A percentile compares a stretch with the other conserved stretches of the same genome.
Conservation (phyloP, 2,888 invertebrate genomes). For the Timema podura region DNA sequence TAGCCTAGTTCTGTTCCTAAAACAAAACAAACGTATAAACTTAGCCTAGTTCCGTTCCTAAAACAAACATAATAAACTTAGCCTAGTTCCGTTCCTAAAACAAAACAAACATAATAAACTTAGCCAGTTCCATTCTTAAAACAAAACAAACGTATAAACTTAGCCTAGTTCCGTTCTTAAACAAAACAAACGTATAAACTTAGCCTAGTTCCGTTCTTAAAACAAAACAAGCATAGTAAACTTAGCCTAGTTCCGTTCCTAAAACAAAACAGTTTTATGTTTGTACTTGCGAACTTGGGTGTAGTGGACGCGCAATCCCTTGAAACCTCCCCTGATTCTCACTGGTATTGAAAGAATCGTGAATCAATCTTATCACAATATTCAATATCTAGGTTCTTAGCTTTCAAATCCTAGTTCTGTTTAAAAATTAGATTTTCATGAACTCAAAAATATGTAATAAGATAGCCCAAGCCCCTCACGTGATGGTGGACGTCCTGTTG, state of each 20-base stretch:
- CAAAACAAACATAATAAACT: background rate
- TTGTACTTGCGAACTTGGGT: no score
- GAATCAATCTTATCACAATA: no score
- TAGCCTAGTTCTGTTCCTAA: slow-evolving; percentile 57
- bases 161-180: background rate
- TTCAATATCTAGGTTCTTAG: no score
- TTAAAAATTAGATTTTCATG: no score
- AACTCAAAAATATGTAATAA: no score
- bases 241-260: slow-evolving; percentile 63
- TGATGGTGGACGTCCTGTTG: slow-evolving; percentile 58
- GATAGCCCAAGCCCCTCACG: slow-evolving; percentile 47
- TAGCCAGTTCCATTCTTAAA: background rate
- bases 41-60: slow-evolving; percentile 58
- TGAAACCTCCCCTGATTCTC: no score
- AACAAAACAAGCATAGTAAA: no score
- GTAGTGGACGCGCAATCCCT: no score
- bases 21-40: background rate
- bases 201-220: no score
- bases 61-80: background rate
- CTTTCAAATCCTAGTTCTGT: no score
- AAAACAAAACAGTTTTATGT: background rate
- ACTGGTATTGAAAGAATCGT: no score
- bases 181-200: background rate
- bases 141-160: background rate
- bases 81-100: slow-evolving; percentile 58